phyloP scores from a whole-genome alignment of 1,140 invertebrate genomes.

The Microplitis mediator region DNA sequence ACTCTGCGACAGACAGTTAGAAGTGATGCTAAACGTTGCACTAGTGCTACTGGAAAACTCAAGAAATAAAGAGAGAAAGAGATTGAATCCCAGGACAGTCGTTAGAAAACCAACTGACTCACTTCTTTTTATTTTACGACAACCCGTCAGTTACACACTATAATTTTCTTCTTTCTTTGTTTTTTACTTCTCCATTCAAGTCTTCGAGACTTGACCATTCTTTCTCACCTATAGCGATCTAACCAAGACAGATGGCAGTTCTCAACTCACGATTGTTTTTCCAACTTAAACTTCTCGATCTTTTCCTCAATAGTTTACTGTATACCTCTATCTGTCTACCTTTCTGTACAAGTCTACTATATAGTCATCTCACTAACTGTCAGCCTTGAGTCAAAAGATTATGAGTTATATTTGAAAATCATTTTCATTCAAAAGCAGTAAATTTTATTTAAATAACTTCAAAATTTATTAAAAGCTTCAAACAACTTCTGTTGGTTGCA shows the following conservation, averaged over 20 bases:
- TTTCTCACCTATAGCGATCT: neutral
- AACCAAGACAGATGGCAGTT: neutral
- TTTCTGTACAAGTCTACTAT: too few species aligned
- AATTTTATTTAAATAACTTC: neutral
- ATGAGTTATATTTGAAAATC: neutral
- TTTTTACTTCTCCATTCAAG: neutral
- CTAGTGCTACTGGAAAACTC: conserved; percentile 25
- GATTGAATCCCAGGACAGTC: conserved; percentile 34
- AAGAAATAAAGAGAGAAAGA: neutral
- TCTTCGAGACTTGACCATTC: neutral
- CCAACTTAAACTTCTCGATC: neutral
- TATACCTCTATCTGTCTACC: too few species aligned
- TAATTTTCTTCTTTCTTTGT: conserved; percentile 26
- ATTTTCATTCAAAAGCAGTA: too few species aligned
- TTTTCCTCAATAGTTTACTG: neutral
- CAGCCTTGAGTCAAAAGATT: neutral
- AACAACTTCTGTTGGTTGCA: too few species aligned
- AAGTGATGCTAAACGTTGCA: conserved; percentile 42
- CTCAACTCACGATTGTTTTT: neutral
- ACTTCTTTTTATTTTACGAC: conserved; percentile 31
- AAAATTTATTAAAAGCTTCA: too few species aligned
- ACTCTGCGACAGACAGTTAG: conserved; percentile 38
- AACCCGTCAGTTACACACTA: conserved; percentile 36
- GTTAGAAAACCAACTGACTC: conserved; percentile 36
- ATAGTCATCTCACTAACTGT: neutral